Conservation (phyloP, 2,797 vertebrate genomes). For the Calcarius lapponicus region DNA sequence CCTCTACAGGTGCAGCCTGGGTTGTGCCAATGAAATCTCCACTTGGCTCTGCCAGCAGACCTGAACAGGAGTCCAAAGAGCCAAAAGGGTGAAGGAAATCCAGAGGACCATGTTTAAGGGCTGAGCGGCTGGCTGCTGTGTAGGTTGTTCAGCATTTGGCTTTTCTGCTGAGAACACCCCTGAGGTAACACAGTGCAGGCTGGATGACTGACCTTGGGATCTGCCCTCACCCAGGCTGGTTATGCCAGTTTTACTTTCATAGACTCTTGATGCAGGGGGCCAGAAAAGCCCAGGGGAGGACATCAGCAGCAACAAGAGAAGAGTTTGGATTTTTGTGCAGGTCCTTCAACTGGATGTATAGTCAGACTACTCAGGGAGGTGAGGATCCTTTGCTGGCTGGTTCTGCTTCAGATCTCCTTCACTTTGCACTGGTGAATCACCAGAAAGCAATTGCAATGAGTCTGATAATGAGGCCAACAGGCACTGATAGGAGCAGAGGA, state of each 20-base stretch:
- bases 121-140: background rate
- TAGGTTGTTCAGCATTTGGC: background rate
- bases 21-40: background rate
- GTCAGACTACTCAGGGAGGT: background rate
- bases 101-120: background rate
- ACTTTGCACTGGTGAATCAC: background rate
- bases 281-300: background rate
- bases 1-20: background rate
- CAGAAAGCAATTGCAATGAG: background rate
- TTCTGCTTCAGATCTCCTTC: background rate
- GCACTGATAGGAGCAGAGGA: background rate
- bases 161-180: background rate
- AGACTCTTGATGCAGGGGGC: background rate
- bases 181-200: background rate
- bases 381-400: background rate
- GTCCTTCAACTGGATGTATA: background rate
- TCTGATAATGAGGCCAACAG: background rate
- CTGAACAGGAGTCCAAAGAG: background rate
- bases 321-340: background rate
- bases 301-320: background rate
- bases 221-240: background rate
- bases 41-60: background rate
- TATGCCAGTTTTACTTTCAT: background rate
- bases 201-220: background rate
- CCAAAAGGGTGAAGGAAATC: background rate